A percentile compares a stretch with the other conserved stretches of the same genome.
Evolutionary conservation across 2,113 vertebrate genomes (phyloP).

Genomic region (Grantiella picta): DNA sequence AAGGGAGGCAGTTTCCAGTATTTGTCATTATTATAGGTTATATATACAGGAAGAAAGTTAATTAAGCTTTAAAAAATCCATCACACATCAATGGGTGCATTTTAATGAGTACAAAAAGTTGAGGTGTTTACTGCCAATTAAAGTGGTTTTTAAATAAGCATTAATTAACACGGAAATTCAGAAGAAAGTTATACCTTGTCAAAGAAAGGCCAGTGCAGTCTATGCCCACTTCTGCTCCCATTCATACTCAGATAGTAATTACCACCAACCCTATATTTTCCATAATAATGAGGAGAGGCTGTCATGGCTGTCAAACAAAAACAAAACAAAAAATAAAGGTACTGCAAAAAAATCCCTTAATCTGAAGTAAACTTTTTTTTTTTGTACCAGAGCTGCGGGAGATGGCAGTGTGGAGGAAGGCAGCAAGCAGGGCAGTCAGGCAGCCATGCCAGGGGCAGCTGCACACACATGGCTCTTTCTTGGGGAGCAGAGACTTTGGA

Average conservation of each 20-base stretch:
- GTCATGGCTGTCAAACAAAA: constrained; percentile 86
- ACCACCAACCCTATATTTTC: constrained; percentile 91
- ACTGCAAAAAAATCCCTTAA: constrained; percentile 66
- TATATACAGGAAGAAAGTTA: constrained; percentile 85
- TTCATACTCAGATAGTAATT: constrained; percentile 89
- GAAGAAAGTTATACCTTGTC: constrained; percentile 91
- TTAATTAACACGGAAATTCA: constrained; percentile 89
- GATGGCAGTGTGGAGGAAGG: neutral
- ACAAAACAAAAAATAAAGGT: constrained; percentile 59
- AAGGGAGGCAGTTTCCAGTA: constrained; percentile 60
- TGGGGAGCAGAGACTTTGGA: neutral
- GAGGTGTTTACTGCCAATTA: constrained; percentile 92
- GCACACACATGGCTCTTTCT: neutral
- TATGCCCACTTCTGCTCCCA: constrained; percentile 84
- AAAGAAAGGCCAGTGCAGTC: constrained; percentile 86
- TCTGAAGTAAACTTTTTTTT: constrained; percentile 76
- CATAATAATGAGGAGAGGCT: constrained; percentile 88
- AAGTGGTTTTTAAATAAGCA: constrained; percentile 86
- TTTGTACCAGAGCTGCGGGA: neutral
- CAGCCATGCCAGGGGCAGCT: neutral
- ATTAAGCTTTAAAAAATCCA: constrained; percentile 85
- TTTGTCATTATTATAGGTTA: constrained; percentile 85
- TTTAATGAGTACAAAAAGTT: constrained; percentile 88
- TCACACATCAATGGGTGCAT: constrained; percentile 90
- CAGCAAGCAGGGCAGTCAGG: neutral